Base-by-base conservation (phyloP, 2,888 invertebrate genomes). In the Drosophila niveifrons region DNA sequence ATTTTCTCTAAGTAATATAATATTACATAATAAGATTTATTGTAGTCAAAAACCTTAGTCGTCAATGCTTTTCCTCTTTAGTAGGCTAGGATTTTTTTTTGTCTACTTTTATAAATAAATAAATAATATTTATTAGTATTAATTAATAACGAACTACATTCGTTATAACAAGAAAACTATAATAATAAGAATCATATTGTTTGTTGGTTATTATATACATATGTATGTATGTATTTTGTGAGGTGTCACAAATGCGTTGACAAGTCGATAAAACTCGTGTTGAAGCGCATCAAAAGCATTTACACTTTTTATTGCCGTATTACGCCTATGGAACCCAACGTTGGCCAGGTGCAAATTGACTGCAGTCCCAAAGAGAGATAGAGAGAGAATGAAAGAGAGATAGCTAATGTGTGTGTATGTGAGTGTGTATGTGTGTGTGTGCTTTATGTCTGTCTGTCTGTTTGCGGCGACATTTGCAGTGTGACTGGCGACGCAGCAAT, bases 341-440 rank as follows among this genome's bases (percentile, higher is more conserved):
- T 17, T 7, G 11, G n/a, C 39, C 58, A 73, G 65, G 65, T 73
- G 65, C 69, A 69, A 64, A 64, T 68, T 64, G 72, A 57, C 52
- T 13, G 73, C 59, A 72, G 63, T 58, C 43, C 36, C 29, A 71
- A 48, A 67, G 4, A 13, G 39, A 4, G 39, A 7, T n/a, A 6
- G 39, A 13, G 39, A 13, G 8, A 1, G 15, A 13, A 13, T 2
- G 39, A 8, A 0, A 15, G 8, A 13, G 39, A 13, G 13, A 15
- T 13, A 6, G 31, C 31, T 31, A 31, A 23, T 23, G n/a, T 10
- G 6, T n/a, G n/a, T 28, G 13, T 15, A 9, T 51, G 29, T 36
- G 17, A 41, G 41, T 28, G 7, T 43, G n/a, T 34, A 15, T 56
- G 17, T 23, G 10, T 13, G 48, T 23, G 28, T 41, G 10, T 41